phyloP scores from a whole-genome alignment of 2,888 invertebrate species.

The Calameuta filiformis region DNA sequence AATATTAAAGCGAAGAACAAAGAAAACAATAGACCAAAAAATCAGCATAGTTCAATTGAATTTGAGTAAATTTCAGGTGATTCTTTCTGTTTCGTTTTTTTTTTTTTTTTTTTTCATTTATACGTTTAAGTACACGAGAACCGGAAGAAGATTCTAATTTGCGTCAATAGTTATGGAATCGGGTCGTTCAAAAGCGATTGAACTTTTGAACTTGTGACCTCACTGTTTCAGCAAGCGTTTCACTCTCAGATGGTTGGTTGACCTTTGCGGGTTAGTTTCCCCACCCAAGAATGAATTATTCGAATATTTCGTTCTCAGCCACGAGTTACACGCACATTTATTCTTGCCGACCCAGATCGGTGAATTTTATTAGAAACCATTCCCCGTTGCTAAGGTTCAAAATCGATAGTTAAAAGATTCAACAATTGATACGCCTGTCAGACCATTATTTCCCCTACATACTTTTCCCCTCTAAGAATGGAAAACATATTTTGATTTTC shows the following conservation, averaged over 20 bases:
- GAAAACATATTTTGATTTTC: too few species aligned
- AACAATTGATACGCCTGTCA: too few species aligned
- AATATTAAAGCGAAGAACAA: neutral
- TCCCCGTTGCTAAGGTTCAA: too few species aligned
- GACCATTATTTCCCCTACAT: too few species aligned
- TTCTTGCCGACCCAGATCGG: neutral
- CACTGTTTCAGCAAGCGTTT: slow-evolving; percentile 21
- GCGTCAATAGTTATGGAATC: neutral
- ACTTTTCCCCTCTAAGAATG: too few species aligned
- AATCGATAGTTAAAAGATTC: too few species aligned
- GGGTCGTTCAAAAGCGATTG: slow-evolving; percentile 23
- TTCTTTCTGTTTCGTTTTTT: neutral
- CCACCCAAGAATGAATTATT: slow-evolving; percentile 37
- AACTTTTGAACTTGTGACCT: slow-evolving; percentile 58
- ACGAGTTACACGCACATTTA: neutral
- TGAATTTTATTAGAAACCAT: neutral
- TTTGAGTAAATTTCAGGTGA: neutral
- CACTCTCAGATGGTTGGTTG: slow-evolving; percentile 19
- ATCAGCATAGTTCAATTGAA: neutral
- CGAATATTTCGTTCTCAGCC: slow-evolving; percentile 11
- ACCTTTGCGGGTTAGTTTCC: slow-evolving; percentile 22
- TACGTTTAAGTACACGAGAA: neutral
- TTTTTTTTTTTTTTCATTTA: neutral
- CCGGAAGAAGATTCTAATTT: neutral
- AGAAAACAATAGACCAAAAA: neutral